Conservation (phyloP, 2,113 vertebrate genomes). For the Aspidoscelis tigris region DNA sequence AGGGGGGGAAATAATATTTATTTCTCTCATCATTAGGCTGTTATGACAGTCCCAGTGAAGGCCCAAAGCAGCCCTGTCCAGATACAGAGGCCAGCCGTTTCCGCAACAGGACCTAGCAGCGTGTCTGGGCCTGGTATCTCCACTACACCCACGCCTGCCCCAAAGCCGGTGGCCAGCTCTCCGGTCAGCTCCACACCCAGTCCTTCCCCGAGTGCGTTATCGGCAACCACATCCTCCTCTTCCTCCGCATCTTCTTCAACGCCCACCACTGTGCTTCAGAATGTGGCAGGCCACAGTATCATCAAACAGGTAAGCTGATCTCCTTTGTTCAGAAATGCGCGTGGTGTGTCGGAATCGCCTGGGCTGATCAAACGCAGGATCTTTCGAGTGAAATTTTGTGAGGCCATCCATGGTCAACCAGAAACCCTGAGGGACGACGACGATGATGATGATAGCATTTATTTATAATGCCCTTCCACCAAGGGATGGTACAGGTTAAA, state of each 20-base stretch:
- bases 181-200: conserved; percentile 79
- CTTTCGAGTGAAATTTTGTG: neutral
- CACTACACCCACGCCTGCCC: conserved; percentile 74
- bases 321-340: neutral
- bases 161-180: conserved; percentile 83
- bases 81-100: conserved; percentile 74
- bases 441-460: too few species aligned
- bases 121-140: conserved; percentile 83
- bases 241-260: conserved; percentile 56
- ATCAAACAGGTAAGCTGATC: conserved; percentile 89
- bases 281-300: conserved; percentile 85
- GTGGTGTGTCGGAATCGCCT: neutral
- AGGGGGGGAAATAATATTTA: neutral
- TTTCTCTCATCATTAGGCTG: conserved; percentile 70
- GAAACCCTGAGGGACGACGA: neutral
- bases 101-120: conserved; percentile 64
- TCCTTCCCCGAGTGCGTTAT: conserved; percentile 38
- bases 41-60: conserved; percentile 91
- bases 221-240: neutral
- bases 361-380: too few species aligned
- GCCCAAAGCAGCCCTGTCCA: conserved; percentile 81
- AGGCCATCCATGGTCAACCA: neutral
- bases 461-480: too few species aligned
- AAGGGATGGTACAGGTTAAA: too few species aligned
- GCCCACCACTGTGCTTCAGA: conserved; percentile 84